These are phyloP conservation scores for Leucopsar rothschildi DNA, from an alignment of 2,113 vertebrate species.

Conservation along the genomic window DNA sequence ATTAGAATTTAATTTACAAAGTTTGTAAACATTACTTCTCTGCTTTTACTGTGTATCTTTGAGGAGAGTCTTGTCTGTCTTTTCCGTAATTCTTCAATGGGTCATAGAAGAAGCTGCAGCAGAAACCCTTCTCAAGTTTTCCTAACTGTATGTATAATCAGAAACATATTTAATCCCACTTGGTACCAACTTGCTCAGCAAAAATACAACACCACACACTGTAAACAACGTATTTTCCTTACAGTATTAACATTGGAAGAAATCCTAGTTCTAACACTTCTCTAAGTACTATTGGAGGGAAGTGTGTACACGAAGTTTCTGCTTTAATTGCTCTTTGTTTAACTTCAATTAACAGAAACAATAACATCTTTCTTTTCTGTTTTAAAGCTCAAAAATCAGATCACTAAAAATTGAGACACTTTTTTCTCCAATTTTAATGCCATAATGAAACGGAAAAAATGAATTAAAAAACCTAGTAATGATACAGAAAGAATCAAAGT, in stretches of 20 bases:
- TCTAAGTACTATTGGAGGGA: not conserved
- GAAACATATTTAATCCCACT: not conserved
- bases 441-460: not conserved
- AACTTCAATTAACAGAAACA: not conserved
- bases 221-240: not conserved
- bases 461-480: not conserved
- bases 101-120: not conserved
- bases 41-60: not conserved
- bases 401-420: not conserved
- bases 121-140: not conserved
- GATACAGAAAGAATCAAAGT: not conserved
- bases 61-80: not conserved
- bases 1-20: not conserved
- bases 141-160: not conserved
- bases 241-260: not conserved
- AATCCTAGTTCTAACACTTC: not conserved
- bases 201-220: not conserved
- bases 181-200: not conserved
- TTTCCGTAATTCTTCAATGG: not conserved
- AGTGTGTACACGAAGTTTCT: not conserved
- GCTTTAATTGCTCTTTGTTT: not conserved
- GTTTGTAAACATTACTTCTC: not conserved
- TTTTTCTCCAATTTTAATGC: not conserved
- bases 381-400: not conserved
- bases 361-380: not conserved